These are phyloP conservation scores for Rhingia campestris DNA, from an alignment of 2,888 invertebrate species.

Conservation along the genomic window DNA sequence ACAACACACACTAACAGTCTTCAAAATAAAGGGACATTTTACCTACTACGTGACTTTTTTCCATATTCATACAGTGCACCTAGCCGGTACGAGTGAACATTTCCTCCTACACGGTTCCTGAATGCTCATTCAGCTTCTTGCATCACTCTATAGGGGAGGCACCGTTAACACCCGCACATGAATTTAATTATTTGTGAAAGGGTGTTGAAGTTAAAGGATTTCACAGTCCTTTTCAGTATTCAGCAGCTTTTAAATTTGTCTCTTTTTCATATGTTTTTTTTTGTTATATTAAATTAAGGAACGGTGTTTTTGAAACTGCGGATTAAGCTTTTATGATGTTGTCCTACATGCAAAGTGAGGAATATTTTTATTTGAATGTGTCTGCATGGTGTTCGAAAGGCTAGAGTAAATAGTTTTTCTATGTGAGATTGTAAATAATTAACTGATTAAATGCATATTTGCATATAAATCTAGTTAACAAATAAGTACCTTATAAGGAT, in stretches of 20 bases:
- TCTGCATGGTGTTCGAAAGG: conserved; percentile 22
- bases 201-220: conserved; percentile 55
- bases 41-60: conserved; percentile 55
- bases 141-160: conserved; percentile 9
- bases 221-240: conserved; percentile 4
- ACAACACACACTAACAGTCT: conserved; percentile 40
- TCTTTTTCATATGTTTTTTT: not conserved
- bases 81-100: conserved; percentile 43
- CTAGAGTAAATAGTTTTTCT: conserved; percentile 11
- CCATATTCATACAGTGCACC: conserved; percentile 58
- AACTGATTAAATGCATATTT: conserved; percentile 18
- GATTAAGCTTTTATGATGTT: conserved; percentile 42
- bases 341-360: not conserved
- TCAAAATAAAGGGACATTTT: conserved; percentile 48
- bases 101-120: conserved; percentile 41
- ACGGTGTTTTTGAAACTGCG: conserved; percentile 41
- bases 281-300: conserved; percentile 22
- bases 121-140: conserved; percentile 56
- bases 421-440: conserved; percentile 27
- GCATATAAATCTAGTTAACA: not conserved
- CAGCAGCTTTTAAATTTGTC: conserved; percentile 3
- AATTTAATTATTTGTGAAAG: conserved; percentile 59
- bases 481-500: not conserved
- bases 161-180: conserved; percentile 40
- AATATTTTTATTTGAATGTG: conserved; percentile 44